Evolutionary conservation across 1,140 invertebrate species (phyloP), one percentile per base, ranked within the genome.

Genomic region (Bathynomus jamesi): DNA sequence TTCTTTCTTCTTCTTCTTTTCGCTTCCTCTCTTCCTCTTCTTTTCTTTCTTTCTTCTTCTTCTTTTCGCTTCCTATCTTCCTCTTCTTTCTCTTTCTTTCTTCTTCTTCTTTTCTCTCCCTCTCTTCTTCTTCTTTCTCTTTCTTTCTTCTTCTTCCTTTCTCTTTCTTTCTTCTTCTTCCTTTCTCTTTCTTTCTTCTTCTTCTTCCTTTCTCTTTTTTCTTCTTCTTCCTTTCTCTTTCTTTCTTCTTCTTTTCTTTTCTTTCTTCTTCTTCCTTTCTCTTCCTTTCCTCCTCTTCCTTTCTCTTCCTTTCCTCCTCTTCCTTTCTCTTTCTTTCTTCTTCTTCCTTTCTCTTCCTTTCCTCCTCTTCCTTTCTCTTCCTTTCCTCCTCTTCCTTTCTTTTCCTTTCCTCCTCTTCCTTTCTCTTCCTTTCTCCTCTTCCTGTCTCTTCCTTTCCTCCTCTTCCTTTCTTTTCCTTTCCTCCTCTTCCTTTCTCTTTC

Each of bases 321-420:
- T 53, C 31, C 29, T 31, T 17, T 61, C 46, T 70, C 62, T 63
- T n/a, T 4, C 32, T 31, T 17, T 62, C 53, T 21, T 28, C 25
- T 31, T 61, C 13, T 62, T 61, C 31, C 62, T 30, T 11, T 65
- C 53, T 70, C 62, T 63, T 61, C 63, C 62, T 70, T 40, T 69
- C 67, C 25, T 32, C 61, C 28, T 61, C 21, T 69, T 60, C 28
- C 61, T 61, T 28, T 69, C 68, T 28, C 29, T 8, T n/a, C 28
- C 29, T 61, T 61, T 69, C 68, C 21, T 62, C 28, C 28, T 29
- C 13, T 61, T 27, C 28, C 28, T 28, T 13, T 8, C 32, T 65
- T 62, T 69, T 25, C 46, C 29, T 24, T 62, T 66, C 21, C 7
- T 31, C 29, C 7, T 32, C 21, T 46, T 32, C 24, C 7, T 32